Evolutionary conservation across 2,113 vertebrate genomes (phyloP).

Genomic region (Aythya baeri): DNA sequence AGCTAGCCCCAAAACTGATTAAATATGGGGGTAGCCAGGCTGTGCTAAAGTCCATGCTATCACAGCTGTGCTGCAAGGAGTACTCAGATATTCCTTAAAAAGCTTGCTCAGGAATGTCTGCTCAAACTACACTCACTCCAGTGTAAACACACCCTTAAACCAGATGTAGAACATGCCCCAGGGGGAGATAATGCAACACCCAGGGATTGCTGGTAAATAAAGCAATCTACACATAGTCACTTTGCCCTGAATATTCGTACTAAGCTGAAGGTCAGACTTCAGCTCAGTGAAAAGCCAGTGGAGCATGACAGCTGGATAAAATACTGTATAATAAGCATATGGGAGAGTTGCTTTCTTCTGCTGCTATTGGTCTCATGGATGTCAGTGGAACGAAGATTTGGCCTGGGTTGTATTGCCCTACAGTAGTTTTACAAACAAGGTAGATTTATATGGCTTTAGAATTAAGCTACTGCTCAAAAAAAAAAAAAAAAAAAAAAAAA

Average conservation of each 20-base stretch:
- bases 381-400: neutral
- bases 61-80: constrained; percentile 4
- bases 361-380: neutral
- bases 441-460: constrained; percentile 47
- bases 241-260: neutral
- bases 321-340: constrained; percentile 22
- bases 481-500: constrained; percentile 41
- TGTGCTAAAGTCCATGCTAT: neutral
- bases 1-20: neutral
- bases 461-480: constrained; percentile 56
- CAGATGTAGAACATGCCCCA: constrained; percentile 44
- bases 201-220: constrained; percentile 12
- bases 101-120: constrained; percentile 8
- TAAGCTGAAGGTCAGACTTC: constrained; percentile 38
- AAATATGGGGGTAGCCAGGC: neutral
- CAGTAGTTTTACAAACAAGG: constrained; percentile 61
- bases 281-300: neutral
- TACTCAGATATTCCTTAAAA: constrained; percentile 37
- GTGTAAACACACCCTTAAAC: constrained; percentile 54
- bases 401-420: neutral
- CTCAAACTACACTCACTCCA: constrained; percentile 52
- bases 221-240: neutral
- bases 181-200: constrained; percentile 43
- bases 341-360: constrained; percentile 38
- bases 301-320: neutral